Conservation (phyloP, 2,113 vertebrate genomes). For the Corvus moneduloides region DNA sequence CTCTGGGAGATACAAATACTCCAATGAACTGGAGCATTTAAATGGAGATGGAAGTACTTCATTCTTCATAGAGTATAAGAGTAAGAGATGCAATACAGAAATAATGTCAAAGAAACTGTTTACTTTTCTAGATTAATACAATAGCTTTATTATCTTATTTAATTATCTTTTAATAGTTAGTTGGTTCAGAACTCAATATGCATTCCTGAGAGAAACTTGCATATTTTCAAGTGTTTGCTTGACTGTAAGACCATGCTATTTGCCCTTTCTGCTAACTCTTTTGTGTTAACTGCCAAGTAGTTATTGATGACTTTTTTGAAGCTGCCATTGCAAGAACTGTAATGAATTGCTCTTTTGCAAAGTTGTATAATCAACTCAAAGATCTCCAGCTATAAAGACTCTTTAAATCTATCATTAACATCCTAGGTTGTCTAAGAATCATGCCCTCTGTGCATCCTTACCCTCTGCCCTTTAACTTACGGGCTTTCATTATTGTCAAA, state of each 20-base stretch:
- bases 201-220: background rate
- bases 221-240: background rate
- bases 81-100: background rate
- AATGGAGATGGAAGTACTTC: background rate
- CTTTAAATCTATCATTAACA: conserved; percentile 29
- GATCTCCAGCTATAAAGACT: background rate
- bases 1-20: background rate
- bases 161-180: background rate
- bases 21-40: background rate
- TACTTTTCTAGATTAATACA: background rate
- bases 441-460: background rate
- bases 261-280: background rate
- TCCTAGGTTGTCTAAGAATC: background rate
- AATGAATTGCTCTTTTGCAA: conserved; percentile 36
- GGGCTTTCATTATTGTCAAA: conserved; percentile 20
- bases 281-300: conserved; percentile 16
- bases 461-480: background rate
- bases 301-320: conserved; percentile 46
- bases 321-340: background rate
- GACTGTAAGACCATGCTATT: background rate
- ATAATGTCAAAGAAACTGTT: background rate
- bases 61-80: background rate
- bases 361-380: conserved; percentile 6
- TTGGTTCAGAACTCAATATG: background rate
- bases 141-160: background rate